Evolutionary conservation across 1,140 invertebrate species (phyloP).

Genomic region (Physella acuta): DNA sequence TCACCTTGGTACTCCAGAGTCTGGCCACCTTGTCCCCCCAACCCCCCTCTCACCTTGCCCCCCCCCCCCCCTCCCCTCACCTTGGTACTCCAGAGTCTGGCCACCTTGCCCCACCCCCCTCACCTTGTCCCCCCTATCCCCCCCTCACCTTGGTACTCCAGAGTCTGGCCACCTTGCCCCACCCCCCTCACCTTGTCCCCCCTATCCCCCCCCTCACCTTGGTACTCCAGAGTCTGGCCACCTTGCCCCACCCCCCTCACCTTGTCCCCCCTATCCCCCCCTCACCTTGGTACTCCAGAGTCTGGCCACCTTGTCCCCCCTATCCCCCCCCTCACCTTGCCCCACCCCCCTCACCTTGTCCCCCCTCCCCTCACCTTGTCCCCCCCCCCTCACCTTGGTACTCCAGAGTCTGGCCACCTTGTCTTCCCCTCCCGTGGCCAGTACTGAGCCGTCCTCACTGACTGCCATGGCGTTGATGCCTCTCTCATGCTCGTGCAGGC

Average conservation of each 20-base stretch:
- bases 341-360: conserved; percentile 66
- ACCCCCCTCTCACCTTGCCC: conserved; percentile 63
- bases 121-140: no score
- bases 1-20: conserved; percentile 62
- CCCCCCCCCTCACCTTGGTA: conserved; percentile 52
- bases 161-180: no score
- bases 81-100: no score
- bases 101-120: no score
- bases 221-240: no score
- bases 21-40: conserved; percentile 63
- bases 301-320: conserved; percentile 63
- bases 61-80: conserved; percentile 65
- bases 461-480: conserved; percentile 65
- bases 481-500: conserved; percentile 57
- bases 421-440: conserved; percentile 66
- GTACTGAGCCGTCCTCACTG: conserved; percentile 64
- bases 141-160: no score
- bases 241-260: no score
- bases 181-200: no score
- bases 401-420: conserved; percentile 63
- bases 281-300: conserved; percentile 62
- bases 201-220: no score
- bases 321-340: conserved; percentile 63
- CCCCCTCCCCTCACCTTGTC: conserved; percentile 58
- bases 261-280: no score